A percentile compares a stretch with the other conserved stretches of the same genome.
Conservation (phyloP, 1,140 invertebrate species). For the Cyphomyrmex costatus region DNA sequence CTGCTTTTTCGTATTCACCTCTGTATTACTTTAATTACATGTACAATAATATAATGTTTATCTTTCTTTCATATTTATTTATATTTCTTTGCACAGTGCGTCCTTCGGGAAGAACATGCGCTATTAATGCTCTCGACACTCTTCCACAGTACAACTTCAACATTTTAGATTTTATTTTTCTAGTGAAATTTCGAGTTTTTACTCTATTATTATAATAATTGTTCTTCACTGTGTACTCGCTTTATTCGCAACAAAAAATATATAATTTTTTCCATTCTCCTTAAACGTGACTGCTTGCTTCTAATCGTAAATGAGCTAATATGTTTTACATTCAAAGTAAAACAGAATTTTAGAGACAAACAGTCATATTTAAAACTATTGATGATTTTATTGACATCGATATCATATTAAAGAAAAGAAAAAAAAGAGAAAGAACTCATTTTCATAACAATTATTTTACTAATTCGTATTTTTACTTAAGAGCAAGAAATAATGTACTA, state of each 20-base stretch:
- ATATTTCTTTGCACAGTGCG: slow-evolving; percentile 66
- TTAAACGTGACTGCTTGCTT: background rate
- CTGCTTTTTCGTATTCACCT: slow-evolving; percentile 53
- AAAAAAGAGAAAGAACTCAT: background rate
- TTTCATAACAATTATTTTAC: background rate
- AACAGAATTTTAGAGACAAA: slow-evolving; percentile 5
- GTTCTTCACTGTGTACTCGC: background rate
- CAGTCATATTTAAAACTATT: background rate
- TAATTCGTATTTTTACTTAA: background rate
- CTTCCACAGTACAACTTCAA: background rate
- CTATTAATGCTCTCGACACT: slow-evolving; percentile 15
- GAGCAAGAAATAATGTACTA: slow-evolving; percentile 20
- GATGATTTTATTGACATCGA: background rate
- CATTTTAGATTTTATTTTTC: slow-evolving; percentile 8
- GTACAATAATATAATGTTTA: slow-evolving; percentile 74
- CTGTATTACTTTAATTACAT: slow-evolving; percentile 59
- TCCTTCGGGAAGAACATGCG: slow-evolving; percentile 42
- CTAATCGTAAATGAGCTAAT: slow-evolving; percentile 17
- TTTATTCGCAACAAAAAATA: slow-evolving; percentile 10
- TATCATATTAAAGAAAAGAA: background rate
- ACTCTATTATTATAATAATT: too few relatives aligned
- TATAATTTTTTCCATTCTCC: background rate
- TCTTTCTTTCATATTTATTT: slow-evolving; percentile 65
- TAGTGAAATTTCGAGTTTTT: background rate
- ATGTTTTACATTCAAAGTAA: slow-evolving; percentile 19